Conservation (phyloP, 2,888 invertebrate genomes). For the Ochropleura plecta region DNA sequence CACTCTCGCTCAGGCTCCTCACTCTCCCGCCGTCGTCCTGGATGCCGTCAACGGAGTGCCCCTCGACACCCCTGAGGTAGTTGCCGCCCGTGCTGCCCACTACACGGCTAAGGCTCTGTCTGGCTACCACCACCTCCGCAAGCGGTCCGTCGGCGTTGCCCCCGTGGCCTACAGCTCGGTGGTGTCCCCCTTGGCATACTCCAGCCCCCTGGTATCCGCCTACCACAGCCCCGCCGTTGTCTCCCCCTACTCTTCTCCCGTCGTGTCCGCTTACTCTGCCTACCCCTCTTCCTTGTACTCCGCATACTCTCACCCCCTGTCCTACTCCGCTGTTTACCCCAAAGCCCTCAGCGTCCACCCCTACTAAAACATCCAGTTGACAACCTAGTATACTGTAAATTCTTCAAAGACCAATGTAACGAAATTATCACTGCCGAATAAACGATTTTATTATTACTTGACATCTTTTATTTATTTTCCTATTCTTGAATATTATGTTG, state of each 20-base stretch:
- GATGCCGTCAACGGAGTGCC: constrained; percentile 86
- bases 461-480: constrained; percentile 37
- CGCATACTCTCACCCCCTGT: constrained; percentile 65
- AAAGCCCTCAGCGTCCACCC: constrained; percentile 82
- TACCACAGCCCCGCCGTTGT: constrained; percentile 72
- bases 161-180: constrained; percentile 78
- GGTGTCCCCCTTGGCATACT: constrained; percentile 68
- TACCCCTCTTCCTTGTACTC: constrained; percentile 61
- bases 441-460: constrained; percentile 58
- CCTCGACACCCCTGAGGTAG: constrained; percentile 87
- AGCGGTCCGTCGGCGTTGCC: constrained; percentile 79
- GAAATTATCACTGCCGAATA: constrained; percentile 74
- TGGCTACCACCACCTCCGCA: constrained; percentile 82
- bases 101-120: constrained; percentile 86
- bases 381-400: constrained; percentile 21
- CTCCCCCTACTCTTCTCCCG: constrained; percentile 65
- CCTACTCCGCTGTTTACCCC: constrained; percentile 73
- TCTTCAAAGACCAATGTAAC: constrained; percentile 34
- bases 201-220: constrained; percentile 67
- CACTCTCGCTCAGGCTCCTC: constrained; percentile 79
- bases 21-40: constrained; percentile 85
- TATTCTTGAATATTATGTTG: not conserved
- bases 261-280: constrained; percentile 41
- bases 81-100: constrained; percentile 86
- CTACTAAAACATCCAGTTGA: constrained; percentile 69